Conservation (phyloP, 2,888 invertebrate species). For the Pimpla rufipes region DNA sequence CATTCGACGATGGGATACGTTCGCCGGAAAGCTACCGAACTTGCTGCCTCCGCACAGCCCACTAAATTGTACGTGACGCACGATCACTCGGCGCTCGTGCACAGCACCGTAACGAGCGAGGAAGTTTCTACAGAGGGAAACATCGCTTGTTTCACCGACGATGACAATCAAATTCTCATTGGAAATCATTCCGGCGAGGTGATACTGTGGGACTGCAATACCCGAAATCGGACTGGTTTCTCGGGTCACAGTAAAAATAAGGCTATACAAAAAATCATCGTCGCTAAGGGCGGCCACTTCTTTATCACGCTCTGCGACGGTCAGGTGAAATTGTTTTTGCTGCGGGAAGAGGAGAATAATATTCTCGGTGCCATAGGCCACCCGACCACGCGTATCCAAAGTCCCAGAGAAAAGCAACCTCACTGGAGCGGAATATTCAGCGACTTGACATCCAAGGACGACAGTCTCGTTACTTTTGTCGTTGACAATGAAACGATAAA, state of each 20-base stretch:
- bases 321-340: conserved; percentile 44
- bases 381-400: conserved; percentile 60
- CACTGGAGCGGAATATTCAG: conserved; percentile 77
- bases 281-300: conserved; percentile 86
- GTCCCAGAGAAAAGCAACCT: conserved; percentile 80
- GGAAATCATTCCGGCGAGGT: conserved; percentile 86
- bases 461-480: conserved; percentile 75
- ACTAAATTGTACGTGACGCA: conserved; percentile 89
- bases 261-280: conserved; percentile 84
- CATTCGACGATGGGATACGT: conserved; percentile 88
- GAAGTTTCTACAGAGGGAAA: conserved; percentile 87
- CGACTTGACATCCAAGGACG: conserved; percentile 73
- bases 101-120: conserved; percentile 85
- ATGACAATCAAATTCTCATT: conserved; percentile 85
- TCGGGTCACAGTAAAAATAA: conserved; percentile 73
- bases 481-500: conserved; percentile 77
- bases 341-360: conserved; percentile 6
- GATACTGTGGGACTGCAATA: conserved; percentile 87
- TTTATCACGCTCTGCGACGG: conserved; percentile 85
- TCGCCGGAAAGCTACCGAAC: conserved; percentile 86
- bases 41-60: conserved; percentile 86
- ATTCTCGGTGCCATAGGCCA: background rate
- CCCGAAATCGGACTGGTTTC: conserved; percentile 86
- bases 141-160: conserved; percentile 85
- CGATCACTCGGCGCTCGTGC: conserved; percentile 84